These are phyloP conservation scores for Ctenicera cuprea DNA, from an alignment of 2,888 invertebrate genomes.

Conservation along the genomic window DNA sequence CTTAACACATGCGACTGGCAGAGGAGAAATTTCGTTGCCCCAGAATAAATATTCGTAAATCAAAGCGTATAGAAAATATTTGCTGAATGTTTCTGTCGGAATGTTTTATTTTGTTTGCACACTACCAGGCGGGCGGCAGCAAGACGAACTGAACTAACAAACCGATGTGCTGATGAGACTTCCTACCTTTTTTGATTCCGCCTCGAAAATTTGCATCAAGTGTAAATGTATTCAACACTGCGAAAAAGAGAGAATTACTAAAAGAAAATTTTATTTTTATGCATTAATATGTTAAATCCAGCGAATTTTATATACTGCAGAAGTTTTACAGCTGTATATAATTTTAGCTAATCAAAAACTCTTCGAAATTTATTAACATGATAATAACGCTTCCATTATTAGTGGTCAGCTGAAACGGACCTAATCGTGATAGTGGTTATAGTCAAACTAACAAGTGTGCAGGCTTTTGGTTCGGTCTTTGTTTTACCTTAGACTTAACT, in stretches of 20 bases:
- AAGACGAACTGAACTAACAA: conserved; percentile 36
- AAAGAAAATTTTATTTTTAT: background rate
- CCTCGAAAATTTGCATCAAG: conserved; percentile 37
- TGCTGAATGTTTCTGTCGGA: conserved; percentile 36
- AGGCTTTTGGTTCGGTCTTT: too few relatives aligned
- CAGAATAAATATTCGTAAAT: conserved; percentile 39
- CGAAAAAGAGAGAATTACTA: background rate
- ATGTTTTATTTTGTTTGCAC: conserved; percentile 42
- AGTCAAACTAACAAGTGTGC: too few relatives aligned
- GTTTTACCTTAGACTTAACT: too few relatives aligned
- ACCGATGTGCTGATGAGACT: conserved; percentile 41
- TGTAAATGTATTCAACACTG: conserved; percentile 25
- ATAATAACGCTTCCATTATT: too few relatives aligned
- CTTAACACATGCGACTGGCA: conserved; percentile 12
- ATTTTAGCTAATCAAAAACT: too few relatives aligned
- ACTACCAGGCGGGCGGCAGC: conserved; percentile 24
- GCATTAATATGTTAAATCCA: background rate
- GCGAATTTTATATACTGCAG: too few relatives aligned
- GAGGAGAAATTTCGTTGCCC: background rate
- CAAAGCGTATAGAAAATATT: conserved; percentile 44
- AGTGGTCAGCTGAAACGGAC: too few relatives aligned
- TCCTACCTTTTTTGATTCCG: conserved; percentile 36
- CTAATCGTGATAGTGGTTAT: too few relatives aligned
- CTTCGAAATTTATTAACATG: too few relatives aligned
- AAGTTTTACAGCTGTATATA: too few relatives aligned